Base-by-base conservation (phyloP, 2,113 vertebrate genomes). In the Gopherus evgoodei region DNA sequence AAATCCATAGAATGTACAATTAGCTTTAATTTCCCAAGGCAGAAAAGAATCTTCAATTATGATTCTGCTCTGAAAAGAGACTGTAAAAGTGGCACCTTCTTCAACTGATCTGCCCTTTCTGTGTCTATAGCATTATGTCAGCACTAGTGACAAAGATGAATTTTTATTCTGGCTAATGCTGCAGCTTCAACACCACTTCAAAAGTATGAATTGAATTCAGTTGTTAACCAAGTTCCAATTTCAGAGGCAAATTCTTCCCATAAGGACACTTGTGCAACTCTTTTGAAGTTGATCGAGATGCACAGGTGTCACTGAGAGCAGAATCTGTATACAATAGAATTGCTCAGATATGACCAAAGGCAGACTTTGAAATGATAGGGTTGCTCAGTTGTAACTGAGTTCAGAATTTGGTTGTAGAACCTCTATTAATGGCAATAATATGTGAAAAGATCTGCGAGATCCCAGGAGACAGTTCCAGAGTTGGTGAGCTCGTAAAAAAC, bases 301-400 rank as follows among this genome's bases (percentile, higher is more conserved):
- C 86, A 79, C 54, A 59, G 22, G 25, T 57, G 86, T 80, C 54
- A 49, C 38, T n/a, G 27, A 49, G 42, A 14, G 54, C 12, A 57
- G 44, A 56, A 17, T 24, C n/a, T 69, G 65, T n/a, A 72, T 35
- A n/a, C 65, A n/a, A 21, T 12, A 75, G 17, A n/a, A 75, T 75
- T 42, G 24, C 38, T 75, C 9, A 65, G 31, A 35, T 65, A 35
- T 65, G 31, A 65, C 62, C 31, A 31, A 44, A 59, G 56, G 16
- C 52, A 44, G 29, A 8, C 57, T 54, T 6, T 35, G 27, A 84
- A 57, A 16, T 0, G 62, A 6, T 12, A 52, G 4, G 47, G 6
- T 52, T 57, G 50, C 83, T 1, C 11, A 27, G 81, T 2, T 29
- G 65, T 53, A 3, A 29, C 79, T 53, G 47, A 50, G n/a, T n/a